Percentiles rank a stretch among this genome's conserved stretches.
Conservation (phyloP, 2,888 invertebrate genomes). For the Troides helena region DNA sequence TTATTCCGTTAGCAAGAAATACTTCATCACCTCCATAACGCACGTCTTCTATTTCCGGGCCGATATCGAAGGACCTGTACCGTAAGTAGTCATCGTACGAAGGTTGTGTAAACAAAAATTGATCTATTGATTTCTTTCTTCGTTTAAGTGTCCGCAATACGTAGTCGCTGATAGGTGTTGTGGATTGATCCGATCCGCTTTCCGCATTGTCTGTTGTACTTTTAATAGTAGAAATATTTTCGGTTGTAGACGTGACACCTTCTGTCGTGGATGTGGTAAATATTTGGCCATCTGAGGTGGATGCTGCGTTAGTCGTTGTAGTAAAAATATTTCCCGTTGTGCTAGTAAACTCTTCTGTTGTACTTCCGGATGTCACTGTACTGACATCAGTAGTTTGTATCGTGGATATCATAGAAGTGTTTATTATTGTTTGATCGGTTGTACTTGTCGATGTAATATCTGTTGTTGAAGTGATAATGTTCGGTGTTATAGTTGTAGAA, state of each 20-base stretch:
- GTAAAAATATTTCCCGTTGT: slow-evolving; percentile 14
- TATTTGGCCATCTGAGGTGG: background rate
- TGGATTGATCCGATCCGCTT: slow-evolving; percentile 28
- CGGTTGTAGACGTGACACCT: slow-evolving; percentile 4
- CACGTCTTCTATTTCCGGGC: slow-evolving; percentile 46
- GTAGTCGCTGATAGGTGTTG: slow-evolving; percentile 38
- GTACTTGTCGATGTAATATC: background rate
- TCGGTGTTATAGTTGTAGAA: slow-evolving; percentile 16
- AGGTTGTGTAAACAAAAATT: slow-evolving; percentile 67
- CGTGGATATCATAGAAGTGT: background rate
- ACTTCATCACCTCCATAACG: slow-evolving; percentile 51
- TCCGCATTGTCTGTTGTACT: slow-evolving; percentile 31
- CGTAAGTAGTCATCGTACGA: slow-evolving; percentile 64
- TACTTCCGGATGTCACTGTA: background rate
- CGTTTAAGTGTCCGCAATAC: slow-evolving; percentile 61
- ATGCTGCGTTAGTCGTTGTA: background rate
- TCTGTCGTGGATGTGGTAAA: slow-evolving; percentile 6
- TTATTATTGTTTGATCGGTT: background rate
- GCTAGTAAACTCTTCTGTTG: slow-evolving; percentile 6
- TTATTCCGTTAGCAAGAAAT: slow-evolving; percentile 69
- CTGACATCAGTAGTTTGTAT: background rate
- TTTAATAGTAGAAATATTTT: slow-evolving; percentile 20
- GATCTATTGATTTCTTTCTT: slow-evolving; percentile 66
- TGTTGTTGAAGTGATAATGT: background rate
- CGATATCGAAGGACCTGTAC: slow-evolving; percentile 64